A percentile compares a stretch with the other conserved stretches of the same genome.
These are phyloP conservation scores for Drosophila serrata DNA, from an alignment of 1,140 invertebrate species.

Conservation along the genomic window DNA sequence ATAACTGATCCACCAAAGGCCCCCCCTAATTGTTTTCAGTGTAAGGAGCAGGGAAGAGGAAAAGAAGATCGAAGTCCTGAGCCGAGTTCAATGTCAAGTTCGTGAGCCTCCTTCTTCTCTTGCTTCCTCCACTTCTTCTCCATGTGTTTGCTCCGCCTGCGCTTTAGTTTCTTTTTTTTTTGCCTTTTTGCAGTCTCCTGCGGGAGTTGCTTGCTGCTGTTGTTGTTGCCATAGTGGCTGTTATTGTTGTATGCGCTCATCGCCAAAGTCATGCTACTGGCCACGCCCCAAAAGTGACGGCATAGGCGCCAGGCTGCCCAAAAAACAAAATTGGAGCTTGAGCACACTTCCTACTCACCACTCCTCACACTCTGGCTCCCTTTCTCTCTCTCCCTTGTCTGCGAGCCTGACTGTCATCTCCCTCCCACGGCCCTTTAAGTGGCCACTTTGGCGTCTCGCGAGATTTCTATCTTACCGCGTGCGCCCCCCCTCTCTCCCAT, in stretches of 20 bases:
- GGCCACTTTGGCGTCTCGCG: constrained; percentile 58
- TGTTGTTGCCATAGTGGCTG: constrained; percentile 11
- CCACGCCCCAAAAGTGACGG: constrained; percentile 67
- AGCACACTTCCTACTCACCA: not conserved
- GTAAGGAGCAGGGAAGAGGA: not conserved
- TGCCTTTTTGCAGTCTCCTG: not conserved
- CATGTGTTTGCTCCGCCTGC: too few species aligned
- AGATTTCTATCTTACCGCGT: constrained; percentile 46
- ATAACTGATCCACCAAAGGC: not conserved
- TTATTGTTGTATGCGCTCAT: constrained; percentile 58
- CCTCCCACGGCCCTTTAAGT: constrained; percentile 22
- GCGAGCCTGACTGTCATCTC: not conserved
- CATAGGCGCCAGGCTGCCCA: constrained; percentile 51
- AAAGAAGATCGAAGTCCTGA: constrained; percentile 1
- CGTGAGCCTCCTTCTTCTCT: constrained; percentile 16
- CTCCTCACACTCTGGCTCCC: not conserved
- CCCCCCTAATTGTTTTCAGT: not conserved
- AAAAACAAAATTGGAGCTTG: constrained; percentile 26
- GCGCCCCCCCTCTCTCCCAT: not conserved
- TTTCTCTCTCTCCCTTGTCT: not conserved
- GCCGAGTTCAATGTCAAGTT: constrained; percentile 70
- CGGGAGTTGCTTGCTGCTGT: constrained; percentile 16
- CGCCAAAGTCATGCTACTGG: constrained; percentile 16
- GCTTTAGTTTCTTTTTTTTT: not conserved
- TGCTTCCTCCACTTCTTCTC: not conserved